Percentiles rank a stretch among this genome's conserved stretches.
Conservation (phyloP, 2,797 vertebrate species). For the Echiichthys vipera region DNA sequence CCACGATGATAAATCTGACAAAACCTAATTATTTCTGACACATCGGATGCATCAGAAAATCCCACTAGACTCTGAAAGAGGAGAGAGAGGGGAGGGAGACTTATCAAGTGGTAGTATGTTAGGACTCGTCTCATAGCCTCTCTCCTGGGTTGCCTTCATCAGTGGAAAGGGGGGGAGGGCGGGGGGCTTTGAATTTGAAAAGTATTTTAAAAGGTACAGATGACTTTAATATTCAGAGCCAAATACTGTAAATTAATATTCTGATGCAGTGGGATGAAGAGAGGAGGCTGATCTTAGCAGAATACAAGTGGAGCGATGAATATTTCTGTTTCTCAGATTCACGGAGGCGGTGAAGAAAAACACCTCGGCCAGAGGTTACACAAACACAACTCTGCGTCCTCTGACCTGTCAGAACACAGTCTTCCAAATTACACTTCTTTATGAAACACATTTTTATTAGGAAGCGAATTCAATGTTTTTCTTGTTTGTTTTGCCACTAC, state of each 20-base stretch:
- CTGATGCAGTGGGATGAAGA: slow-evolving; percentile 88
- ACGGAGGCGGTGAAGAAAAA: slow-evolving; percentile 14
- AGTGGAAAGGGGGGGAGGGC: slow-evolving; percentile 84
- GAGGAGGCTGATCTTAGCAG: slow-evolving; percentile 55
- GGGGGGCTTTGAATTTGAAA: slow-evolving; percentile 96
- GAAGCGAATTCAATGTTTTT: not conserved
- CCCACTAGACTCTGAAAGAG: slow-evolving; percentile 86
- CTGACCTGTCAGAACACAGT: too few species aligned
- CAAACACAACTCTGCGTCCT: not conserved
- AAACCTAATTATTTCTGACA: slow-evolving; percentile 99
- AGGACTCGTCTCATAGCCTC: slow-evolving; percentile 92
- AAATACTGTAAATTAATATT: slow-evolving; percentile 96
- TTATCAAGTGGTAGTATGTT: slow-evolving; percentile 95
- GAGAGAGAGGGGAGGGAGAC: slow-evolving; percentile 77
- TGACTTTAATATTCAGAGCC: slow-evolving; percentile 98
- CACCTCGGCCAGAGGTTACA: slow-evolving; percentile 37
- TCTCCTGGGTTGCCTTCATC: slow-evolving; percentile 96
- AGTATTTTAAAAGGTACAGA: slow-evolving; percentile 99
- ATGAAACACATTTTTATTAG: not conserved
- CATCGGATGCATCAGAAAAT: slow-evolving; percentile 99
- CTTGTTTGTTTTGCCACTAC: not conserved
- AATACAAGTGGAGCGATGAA: slow-evolving; percentile 55
- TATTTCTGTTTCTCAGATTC: slow-evolving; percentile 70
- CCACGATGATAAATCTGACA: slow-evolving; percentile 99
- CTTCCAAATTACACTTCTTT: too few species aligned